Percentiles rank a stretch among this genome's conserved stretches.
Conservation (phyloP, 2,113 vertebrate species). For the Nothocercus julius region DNA sequence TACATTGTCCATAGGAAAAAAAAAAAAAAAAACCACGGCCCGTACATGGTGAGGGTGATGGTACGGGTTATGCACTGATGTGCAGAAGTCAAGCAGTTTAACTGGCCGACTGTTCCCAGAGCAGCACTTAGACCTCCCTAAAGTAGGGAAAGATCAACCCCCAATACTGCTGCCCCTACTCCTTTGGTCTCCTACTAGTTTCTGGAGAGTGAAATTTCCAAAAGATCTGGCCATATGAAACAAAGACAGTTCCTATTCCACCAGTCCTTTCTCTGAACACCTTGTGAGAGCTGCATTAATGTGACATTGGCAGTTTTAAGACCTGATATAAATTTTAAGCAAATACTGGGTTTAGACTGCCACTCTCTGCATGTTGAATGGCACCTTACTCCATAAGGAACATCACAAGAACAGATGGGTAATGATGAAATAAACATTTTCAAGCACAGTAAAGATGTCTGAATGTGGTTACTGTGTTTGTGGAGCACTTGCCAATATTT, state of each 20-base stretch:
- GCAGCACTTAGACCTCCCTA: neutral
- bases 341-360: neutral
- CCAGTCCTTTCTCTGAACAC: neutral
- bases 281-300: neutral
- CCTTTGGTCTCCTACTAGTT: neutral
- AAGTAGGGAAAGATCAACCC: neutral
- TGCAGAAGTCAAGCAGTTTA: neutral
- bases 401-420: neutral
- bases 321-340: neutral
- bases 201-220: neutral
- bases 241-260: neutral
- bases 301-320: neutral
- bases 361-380: neutral
- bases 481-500: neutral
- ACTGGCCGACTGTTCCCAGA: neutral
- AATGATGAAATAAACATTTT: neutral
- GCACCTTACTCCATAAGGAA: neutral
- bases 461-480: neutral
- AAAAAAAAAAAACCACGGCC: no score
- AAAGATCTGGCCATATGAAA: neutral
- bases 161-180: neutral
- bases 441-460: neutral
- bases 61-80: accelerated
- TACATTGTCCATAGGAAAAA: neutral
- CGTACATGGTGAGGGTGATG: neutral